Base-by-base conservation (phyloP, 2,888 invertebrate species). In the Argyra leucocephala region DNA sequence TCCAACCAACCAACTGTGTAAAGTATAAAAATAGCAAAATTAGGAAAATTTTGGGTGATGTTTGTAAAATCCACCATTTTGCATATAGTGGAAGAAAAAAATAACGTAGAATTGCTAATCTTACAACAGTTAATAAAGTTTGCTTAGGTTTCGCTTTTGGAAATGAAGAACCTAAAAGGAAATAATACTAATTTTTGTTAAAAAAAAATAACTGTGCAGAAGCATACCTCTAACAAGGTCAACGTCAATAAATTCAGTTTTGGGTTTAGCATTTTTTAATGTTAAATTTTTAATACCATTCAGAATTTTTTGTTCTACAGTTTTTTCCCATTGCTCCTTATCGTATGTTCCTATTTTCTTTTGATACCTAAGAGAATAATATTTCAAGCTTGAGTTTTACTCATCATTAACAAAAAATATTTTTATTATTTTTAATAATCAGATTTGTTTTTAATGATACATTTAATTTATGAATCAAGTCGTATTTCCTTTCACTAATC, bases 301-400 rank as follows among this genome's bases (percentile, higher is more conserved):
- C 64, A 93, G 83, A 73, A 95, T 92, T 74, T 91, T 87, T 77
- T 93, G 91, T 76, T 97, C 96, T 71, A 96, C 90, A 73, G 92
- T 93, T 72, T 91, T 92, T 80, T 97, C 97, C 96, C 96, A 97
- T 86, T 91, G 88, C 75, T 96, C 94, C 78, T 96, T 96, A 82
- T 97, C 96, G 82, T 96, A 96, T 26, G 92, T 91, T 75, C 96
- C 95, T 80, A 97, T 96, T 84, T 95, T 93, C 79, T 91, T 91
- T 79, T 94, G 93, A 83, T 94, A 94, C 91, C 94, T 93, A 71
- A 21, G 74, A n/a, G n/a, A 73, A 66, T 69, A 64, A 63, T n/a
- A n/a, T n/a, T n/a, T n/a, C n/a, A n/a, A n/a, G n/a, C n/a, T n/a
- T n/a, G n/a, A n/a, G n/a, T n/a, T n/a, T n/a, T n/a, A n/a, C n/a